phyloP scores from a whole-genome alignment of 2,797 vertebrate genomes.

The Orientallactaga sibirica region DNA sequence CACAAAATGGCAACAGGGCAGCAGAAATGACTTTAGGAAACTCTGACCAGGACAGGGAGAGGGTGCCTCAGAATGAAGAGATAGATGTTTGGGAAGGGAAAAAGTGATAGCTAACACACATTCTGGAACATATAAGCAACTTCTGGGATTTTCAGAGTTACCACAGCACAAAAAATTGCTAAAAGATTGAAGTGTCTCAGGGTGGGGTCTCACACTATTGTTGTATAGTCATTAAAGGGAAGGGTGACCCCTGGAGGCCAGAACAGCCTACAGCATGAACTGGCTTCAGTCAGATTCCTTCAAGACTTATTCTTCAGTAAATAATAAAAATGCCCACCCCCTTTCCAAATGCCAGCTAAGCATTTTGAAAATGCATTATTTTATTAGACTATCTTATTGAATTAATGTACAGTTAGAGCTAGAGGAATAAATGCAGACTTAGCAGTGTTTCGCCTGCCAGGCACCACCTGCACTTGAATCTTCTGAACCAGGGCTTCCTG shows the following conservation, averaged over 20 bases:
- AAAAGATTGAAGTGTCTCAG: conserved; percentile 31
- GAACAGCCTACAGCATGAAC: conserved; percentile 71
- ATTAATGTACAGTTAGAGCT: conserved; percentile 79
- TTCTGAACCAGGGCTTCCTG: conserved; percentile 29
- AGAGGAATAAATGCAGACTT: conserved; percentile 80
- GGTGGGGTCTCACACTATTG: conserved; percentile 74
- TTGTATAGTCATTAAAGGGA: conserved; percentile 80
- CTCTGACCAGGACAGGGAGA: not conserved
- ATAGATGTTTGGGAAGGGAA: not conserved
- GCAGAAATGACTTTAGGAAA: conserved; percentile 4
- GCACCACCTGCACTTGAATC: conserved; percentile 67
- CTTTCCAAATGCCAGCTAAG: conserved; percentile 76
- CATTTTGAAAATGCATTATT: conserved; percentile 83
- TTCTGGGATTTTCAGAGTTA: conserved; percentile 25
- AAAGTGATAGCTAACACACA: not conserved
- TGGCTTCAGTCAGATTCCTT: conserved; percentile 40
- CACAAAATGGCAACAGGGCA: not conserved
- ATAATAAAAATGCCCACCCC: conserved; percentile 64
- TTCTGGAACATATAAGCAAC: conserved; percentile 3
- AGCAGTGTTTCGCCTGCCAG: conserved; percentile 71
- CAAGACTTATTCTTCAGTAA: conserved; percentile 60
- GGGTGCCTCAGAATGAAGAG: not conserved
- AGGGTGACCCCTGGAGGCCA: conserved; percentile 84
- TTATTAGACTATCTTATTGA: conserved; percentile 80
- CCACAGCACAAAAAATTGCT: conserved; percentile 47